phyloP scores from a whole-genome alignment of 2,113 vertebrate genomes.

The Sebastes schlegelii region DNA sequence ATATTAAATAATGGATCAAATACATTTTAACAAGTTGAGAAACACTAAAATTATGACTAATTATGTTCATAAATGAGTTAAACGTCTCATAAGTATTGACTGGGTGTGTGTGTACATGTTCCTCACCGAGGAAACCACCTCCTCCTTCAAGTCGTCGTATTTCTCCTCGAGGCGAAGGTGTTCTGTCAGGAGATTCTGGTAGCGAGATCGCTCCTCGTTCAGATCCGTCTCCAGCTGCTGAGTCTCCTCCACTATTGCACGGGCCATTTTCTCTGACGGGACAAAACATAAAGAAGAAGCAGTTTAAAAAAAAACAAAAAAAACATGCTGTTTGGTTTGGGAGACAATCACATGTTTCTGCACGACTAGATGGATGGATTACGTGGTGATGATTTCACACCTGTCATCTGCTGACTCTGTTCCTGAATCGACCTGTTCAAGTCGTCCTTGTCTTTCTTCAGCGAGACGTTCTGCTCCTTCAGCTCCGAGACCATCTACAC shows the following conservation, averaged over 20 bases:
- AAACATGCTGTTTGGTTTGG: neutral
- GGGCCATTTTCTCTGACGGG: slow-evolving; percentile 91
- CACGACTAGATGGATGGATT: neutral
- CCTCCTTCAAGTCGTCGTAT: slow-evolving; percentile 95
- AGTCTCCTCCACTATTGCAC: slow-evolving; percentile 90
- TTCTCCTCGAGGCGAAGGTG: slow-evolving; percentile 96
- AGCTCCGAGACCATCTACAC: slow-evolving; percentile 91
- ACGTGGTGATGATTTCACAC: slow-evolving; percentile 66
- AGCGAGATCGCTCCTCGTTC: slow-evolving; percentile 95
- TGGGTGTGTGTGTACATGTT: too few relatives aligned
- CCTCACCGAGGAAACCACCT: slow-evolving; percentile 88
- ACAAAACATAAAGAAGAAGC: slow-evolving; percentile 12
- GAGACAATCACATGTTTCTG: neutral
- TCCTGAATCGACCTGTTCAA: slow-evolving; percentile 92
- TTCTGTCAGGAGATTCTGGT: slow-evolving; percentile 97
- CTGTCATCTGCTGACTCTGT: slow-evolving; percentile 95
- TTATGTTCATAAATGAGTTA: neutral
- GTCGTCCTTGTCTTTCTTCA: slow-evolving; percentile 96
- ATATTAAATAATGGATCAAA: neutral
- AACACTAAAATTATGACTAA: neutral
- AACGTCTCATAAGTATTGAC: neutral
- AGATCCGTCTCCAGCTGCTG: slow-evolving; percentile 94
- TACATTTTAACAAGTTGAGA: neutral
- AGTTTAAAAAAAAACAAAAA: neutral
- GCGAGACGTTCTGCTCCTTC: slow-evolving; percentile 91